Base-by-base conservation (phyloP, 2,888 invertebrate genomes). In the Brachypalpus laphriformis region DNA sequence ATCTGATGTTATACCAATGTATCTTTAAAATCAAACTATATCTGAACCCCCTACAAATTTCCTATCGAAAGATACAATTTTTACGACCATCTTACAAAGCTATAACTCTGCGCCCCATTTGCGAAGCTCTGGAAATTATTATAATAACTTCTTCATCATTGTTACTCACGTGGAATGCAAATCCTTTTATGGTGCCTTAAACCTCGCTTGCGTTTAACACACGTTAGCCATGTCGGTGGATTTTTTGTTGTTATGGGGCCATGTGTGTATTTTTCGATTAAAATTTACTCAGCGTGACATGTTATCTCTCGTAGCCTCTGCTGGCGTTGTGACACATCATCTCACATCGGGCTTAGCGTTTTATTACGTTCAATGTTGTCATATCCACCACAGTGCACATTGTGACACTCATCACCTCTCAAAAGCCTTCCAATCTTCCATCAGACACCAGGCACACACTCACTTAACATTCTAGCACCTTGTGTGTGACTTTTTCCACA, bases 361-460 rank as follows among this genome's bases (percentile, higher is more conserved):
- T 74, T 74, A 83, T 78, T 51, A 74, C 82, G 37, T 49, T 78
- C 37, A 49, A 68, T 72, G 49, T 57, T 75, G 74, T 51, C 82
- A 68, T 56, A 83, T 78, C 61, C 54, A 18, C 45, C 28, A 61
- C 28, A 68, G 4, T 63, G 68, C 59, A 78, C 56, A 47, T 56
- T 42, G 11, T 66, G 61, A 61, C 54, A 66, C 61, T 22, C 31
- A 37, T 25, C 54, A 61, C 3, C 45, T 54, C 37, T 47, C 34
- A n/a, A n/a, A 31, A 20, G 14, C 54, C 34, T 25, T 56, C 3
- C 28, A 65, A 34, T 37, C n/a, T 56, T 20, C 34, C 9, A 16
- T 8, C 18, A 2, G 5, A 54, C 11, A 65, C 9, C 47, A n/a
- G n/a, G 14, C 71, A 47, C 14, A 47, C 56, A 47, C 14, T 65